Conservation (phyloP, 1,140 invertebrate species). For the Drosophila tristis region DNA sequence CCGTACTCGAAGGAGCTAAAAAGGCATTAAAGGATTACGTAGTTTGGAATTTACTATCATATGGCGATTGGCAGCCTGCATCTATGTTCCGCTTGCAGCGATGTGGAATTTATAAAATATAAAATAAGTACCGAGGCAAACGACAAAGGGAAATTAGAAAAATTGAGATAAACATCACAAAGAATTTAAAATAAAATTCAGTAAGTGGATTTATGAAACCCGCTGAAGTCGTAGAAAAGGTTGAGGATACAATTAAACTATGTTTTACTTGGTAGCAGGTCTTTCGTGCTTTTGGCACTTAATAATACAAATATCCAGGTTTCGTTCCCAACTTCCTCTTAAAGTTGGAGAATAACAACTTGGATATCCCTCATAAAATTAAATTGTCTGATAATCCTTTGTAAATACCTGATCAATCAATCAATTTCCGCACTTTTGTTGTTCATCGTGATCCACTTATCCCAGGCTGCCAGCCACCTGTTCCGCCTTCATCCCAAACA, state of each 20-base stretch:
- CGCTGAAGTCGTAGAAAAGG: too few relatives aligned
- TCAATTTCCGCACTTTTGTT: conserved; percentile 48
- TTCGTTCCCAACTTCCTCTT: too few relatives aligned
- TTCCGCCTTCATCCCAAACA: conserved; percentile 14
- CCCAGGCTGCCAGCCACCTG: conserved; percentile 8
- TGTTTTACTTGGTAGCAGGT: too few relatives aligned
- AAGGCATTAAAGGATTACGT: conserved; percentile 79
- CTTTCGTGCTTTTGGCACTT: too few relatives aligned
- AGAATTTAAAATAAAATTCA: neutral
- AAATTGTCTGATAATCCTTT: conserved; percentile 18
- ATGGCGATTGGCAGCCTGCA: conserved; percentile 50
- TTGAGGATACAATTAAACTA: too few relatives aligned
- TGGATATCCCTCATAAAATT: neutral
- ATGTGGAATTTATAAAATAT: conserved; percentile 49
- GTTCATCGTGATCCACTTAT: conserved; percentile 46
- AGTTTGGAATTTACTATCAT: conserved; percentile 74
- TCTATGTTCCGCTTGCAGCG: conserved; percentile 33
- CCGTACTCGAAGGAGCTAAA: conserved; percentile 44
- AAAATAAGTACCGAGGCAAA: conserved; percentile 9
- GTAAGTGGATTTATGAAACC: too few relatives aligned
- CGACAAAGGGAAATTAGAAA: conserved; percentile 49
- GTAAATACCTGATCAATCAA: conserved; percentile 53
- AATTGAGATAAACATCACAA: neutral
- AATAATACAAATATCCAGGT: too few relatives aligned
- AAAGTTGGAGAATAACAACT: too few relatives aligned